Evolutionary conservation across 2,888 invertebrate species (phyloP).

Genomic region (Zaprionus lineosus): DNA sequence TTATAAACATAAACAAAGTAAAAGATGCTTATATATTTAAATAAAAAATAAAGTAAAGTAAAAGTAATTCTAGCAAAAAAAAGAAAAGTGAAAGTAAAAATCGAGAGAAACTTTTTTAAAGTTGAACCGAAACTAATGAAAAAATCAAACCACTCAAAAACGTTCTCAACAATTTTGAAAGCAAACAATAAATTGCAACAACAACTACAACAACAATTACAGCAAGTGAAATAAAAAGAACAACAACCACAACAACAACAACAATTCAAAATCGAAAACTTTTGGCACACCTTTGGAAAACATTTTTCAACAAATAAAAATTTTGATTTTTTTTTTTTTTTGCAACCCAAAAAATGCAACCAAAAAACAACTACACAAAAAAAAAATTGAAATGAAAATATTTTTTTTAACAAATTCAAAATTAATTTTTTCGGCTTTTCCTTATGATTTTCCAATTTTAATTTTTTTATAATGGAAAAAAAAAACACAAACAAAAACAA

Average conservation of each 20-base stretch:
- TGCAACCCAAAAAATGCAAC: slow-evolving; percentile 13
- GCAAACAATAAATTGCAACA: slow-evolving; percentile 35
- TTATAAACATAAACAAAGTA: slow-evolving; percentile 62
- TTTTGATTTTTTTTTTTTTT: slow-evolving; percentile 17
- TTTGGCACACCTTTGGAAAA: slow-evolving; percentile 82
- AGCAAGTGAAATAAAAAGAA: slow-evolving; percentile 35
- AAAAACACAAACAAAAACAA: slow-evolving; percentile 16
- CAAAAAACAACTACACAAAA: slow-evolving; percentile 29
- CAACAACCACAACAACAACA: slow-evolving; percentile 34
- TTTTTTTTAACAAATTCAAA: slow-evolving; percentile 74
- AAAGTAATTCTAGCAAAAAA: slow-evolving; percentile 50
- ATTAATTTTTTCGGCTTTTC: slow-evolving; percentile 78
- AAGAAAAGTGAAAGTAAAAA: slow-evolving; percentile 35
- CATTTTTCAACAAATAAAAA: slow-evolving; percentile 68
- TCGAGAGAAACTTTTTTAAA: slow-evolving; percentile 51
- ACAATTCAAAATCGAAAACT: slow-evolving; percentile 60
- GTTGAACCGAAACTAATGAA: slow-evolving; percentile 25
- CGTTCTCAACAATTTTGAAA: slow-evolving; percentile 80
- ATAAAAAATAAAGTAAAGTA: slow-evolving; percentile 47
- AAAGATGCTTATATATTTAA: slow-evolving; percentile 66
- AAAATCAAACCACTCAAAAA: slow-evolving; percentile 82
- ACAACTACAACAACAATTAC: slow-evolving; percentile 32
- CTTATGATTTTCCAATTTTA: slow-evolving; percentile 63
- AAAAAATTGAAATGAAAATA: slow-evolving; percentile 8
- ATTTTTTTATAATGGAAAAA: too few relatives aligned